Conservation (phyloP, 2,113 vertebrate genomes). For the Cichladusa arquata region DNA sequence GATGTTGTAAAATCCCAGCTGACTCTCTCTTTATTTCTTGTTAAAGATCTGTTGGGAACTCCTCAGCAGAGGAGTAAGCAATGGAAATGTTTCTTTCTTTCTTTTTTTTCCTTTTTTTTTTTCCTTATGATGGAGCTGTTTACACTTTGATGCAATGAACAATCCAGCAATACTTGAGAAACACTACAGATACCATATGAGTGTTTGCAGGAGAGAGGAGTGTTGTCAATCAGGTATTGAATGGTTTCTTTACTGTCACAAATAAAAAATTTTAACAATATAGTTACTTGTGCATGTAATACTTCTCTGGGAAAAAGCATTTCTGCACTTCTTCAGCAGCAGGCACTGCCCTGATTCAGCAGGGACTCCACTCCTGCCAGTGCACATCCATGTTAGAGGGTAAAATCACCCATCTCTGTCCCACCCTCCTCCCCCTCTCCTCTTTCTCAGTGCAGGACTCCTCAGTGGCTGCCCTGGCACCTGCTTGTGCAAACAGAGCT, state of each 20-base stretch:
- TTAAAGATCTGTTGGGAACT: constrained; percentile 42
- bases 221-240: constrained; percentile 66
- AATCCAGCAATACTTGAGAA: constrained; percentile 67
- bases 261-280: constrained; percentile 73
- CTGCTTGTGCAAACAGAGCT: constrained; percentile 50
- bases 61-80: constrained; percentile 26
- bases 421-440: not conserved
- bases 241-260: constrained; percentile 75
- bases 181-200: constrained; percentile 31
- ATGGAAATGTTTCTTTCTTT: constrained; percentile 35
- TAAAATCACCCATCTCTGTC: not conserved
- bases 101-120: not conserved
- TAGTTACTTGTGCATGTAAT: constrained; percentile 58
- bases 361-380: not conserved
- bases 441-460: not conserved
- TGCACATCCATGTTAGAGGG: not conserved
- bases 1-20: constrained; percentile 52
- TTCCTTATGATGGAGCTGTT: constrained; percentile 47
- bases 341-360: not conserved
- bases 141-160: constrained; percentile 67
- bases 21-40: constrained; percentile 8
- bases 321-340: not conserved
- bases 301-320: constrained; percentile 33
- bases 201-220: constrained; percentile 56
- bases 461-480: constrained; percentile 34